These are phyloP conservation scores for Ianthella basta DNA, from an alignment of 37 sponge, comb jelly and placozoan species.

Conservation along the genomic window DNA sequence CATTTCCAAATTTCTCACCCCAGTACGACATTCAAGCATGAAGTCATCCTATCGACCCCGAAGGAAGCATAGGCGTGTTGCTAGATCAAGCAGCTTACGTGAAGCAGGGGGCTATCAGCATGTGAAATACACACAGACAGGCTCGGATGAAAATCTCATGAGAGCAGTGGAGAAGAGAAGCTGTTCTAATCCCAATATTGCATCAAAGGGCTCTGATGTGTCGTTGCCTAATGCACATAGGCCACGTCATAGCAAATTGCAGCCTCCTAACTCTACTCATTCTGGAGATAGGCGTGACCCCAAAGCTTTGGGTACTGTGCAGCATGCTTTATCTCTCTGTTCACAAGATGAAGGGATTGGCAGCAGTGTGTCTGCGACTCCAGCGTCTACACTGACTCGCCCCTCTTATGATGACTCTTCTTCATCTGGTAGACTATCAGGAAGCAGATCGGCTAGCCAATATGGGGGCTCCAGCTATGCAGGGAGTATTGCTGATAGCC, in stretches of 20 bases:
- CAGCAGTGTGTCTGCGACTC: constrained; percentile 22
- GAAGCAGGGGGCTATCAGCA: background rate
- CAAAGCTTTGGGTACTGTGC: background rate
- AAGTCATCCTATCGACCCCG: background rate
- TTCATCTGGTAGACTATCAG: background rate
- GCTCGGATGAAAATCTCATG: too few relatives aligned
- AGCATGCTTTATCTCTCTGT: background rate
- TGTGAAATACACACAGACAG: too few relatives aligned
- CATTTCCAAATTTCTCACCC: background rate
- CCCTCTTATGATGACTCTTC: background rate
- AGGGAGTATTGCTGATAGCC: background rate
- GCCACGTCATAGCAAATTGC: too few relatives aligned
- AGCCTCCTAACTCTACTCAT: too few relatives aligned
- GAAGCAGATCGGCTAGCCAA: background rate
- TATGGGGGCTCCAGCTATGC: too few relatives aligned
- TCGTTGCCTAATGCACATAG: too few relatives aligned
- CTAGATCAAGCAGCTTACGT: constrained; percentile 4
- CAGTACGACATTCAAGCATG: background rate
- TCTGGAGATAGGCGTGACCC: too few relatives aligned
- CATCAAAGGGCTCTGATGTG: too few relatives aligned
- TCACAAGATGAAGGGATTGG: constrained; percentile 14
- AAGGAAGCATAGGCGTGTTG: background rate
- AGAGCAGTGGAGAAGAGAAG: too few relatives aligned
- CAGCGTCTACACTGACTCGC: constrained; percentile 5
- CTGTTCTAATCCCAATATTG: too few relatives aligned